Evolutionary conservation across 2,113 vertebrate species (phyloP).

Genomic region (Trichechus manatus): DNA sequence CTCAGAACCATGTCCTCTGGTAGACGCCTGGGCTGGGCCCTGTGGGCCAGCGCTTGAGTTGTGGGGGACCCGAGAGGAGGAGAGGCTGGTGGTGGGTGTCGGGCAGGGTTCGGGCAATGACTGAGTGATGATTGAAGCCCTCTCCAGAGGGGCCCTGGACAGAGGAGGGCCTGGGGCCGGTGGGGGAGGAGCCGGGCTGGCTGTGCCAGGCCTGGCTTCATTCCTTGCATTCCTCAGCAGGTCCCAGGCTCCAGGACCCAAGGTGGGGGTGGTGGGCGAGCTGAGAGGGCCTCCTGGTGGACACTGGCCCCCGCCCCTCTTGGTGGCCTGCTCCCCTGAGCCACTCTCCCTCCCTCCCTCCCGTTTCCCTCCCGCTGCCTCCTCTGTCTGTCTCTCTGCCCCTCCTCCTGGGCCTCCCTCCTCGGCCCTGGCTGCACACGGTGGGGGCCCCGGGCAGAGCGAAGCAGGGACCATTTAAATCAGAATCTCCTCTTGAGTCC

Average conservation of each 20-base stretch:
- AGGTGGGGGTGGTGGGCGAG: conserved; percentile 35
- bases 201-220: conserved; percentile 61
- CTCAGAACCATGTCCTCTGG: not conserved
- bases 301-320: fast-evolving
- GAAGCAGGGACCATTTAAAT: not conserved
- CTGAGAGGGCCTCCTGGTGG: not conserved
- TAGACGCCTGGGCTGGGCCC: not conserved
- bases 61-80: not conserved
- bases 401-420: not conserved
- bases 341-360: not conserved
- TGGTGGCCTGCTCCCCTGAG: not conserved
- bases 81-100: not conserved
- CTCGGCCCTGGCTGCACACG: not conserved
- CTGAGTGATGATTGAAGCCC: not conserved
- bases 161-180: not conserved
- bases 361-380: not conserved
- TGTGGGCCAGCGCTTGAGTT: not conserved
- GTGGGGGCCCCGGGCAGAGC: not conserved
- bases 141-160: not conserved
- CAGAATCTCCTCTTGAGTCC: not conserved
- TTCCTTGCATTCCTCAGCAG: conserved; percentile 71
- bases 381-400: not conserved
- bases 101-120: not conserved
- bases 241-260: conserved; percentile 34
- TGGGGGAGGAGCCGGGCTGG: conserved; percentile 49